phyloP scores from a whole-genome alignment of 1,140 invertebrate species.

The Forficula auricularia region DNA sequence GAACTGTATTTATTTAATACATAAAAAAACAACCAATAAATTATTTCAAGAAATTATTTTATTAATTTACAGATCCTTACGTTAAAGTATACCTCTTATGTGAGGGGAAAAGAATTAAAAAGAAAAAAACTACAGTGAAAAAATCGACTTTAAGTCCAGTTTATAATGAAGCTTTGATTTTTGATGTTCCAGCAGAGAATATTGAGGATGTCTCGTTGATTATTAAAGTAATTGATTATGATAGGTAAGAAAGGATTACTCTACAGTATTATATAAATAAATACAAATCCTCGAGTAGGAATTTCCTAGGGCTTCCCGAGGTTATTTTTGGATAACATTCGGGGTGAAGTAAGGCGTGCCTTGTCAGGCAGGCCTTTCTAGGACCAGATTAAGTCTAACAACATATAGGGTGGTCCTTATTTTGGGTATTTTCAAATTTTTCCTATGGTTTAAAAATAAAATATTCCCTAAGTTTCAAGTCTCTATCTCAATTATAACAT shows the following conservation, averaged over 20 bases:
- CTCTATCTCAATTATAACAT: too few relatives aligned
- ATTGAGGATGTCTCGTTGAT: conserved; percentile 68
- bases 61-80: conserved; percentile 48
- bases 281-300: neutral
- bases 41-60: too few relatives aligned
- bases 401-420: too few relatives aligned
- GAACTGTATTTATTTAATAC: too few relatives aligned
- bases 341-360: neutral
- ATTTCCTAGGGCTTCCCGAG: neutral
- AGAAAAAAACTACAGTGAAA: conserved; percentile 57
- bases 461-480: too few relatives aligned
- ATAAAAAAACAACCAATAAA: too few relatives aligned
- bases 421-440: too few relatives aligned
- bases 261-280: too few relatives aligned
- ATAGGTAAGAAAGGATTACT: conserved; percentile 40
- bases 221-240: conserved; percentile 78
- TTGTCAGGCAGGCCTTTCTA: neutral
- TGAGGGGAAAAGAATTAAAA: conserved; percentile 42
- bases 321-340: too few relatives aligned
- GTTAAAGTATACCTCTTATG: conserved; percentile 58
- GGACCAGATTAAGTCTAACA: too few relatives aligned
- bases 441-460: too few relatives aligned
- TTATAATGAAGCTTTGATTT: conserved; percentile 62
- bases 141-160: conserved; percentile 51
- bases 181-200: conserved; percentile 51